Base-by-base conservation (phyloP, 2,888 invertebrate species). In the Eurytoma californica region DNA sequence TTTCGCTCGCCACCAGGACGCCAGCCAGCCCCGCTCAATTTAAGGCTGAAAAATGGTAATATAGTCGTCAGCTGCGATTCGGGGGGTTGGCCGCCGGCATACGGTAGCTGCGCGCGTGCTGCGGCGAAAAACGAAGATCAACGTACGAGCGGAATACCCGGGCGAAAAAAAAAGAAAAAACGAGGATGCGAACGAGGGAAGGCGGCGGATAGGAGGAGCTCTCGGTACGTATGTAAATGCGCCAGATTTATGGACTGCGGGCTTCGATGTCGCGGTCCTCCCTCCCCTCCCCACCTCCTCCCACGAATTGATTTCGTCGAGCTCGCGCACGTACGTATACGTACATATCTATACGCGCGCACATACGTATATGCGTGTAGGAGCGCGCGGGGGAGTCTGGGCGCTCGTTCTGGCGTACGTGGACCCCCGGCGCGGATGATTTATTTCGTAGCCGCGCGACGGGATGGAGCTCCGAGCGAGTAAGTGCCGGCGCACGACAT, bases 231-330 rank as follows among this genome's bases (percentile, higher is more conserved):
- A 77, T 77, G 77, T 70, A 77, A 77, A 77, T 77, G 66, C 39
- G n/a, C 18, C 60, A 72, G 77, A 77, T 77, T 77, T 77, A 77
- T 77, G 77, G 77, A 72, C 66, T 77, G 58, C 51, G 70, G 70
- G 70, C 47, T 77, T 70, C 58, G 70, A 72, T 65, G 70, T 77
- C 78, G 55, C 30, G 72, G 55, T 49, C 69, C 39, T 39, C 1
- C 39, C 39, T 7, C 39, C 1, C 39, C 39, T 7, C 39, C 39
- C 39, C 7, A 7, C 39, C 39, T 39, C 39, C 39, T 39, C 39
- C 79, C 63, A 69, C 65, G 72, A 78, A 79, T 79, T 79, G 79
- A 79, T 79, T 79, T 74, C 58, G 72, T 73, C 67, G 67, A n/a
- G 3, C 51, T 63, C 16, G 66, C 39, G 18, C 9, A 20, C 53